Evolutionary conservation across 2,888 invertebrate species (phyloP).

Genomic region (Apocheima hispidaria): DNA sequence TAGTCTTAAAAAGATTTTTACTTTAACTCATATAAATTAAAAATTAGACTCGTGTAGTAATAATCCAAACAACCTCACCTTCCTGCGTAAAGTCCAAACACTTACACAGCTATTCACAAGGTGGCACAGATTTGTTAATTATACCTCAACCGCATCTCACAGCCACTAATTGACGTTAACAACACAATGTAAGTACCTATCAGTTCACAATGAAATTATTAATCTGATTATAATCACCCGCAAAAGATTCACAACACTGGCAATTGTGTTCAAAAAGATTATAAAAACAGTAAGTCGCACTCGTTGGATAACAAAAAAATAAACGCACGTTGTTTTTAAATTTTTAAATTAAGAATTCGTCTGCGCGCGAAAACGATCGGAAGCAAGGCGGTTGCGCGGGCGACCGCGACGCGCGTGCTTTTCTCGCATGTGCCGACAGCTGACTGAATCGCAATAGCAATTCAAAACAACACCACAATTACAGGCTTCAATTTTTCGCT

Average conservation of each 20-base stretch:
- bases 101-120: slow-evolving; percentile 55
- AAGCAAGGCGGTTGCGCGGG: slow-evolving; percentile 71
- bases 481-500: slow-evolving; percentile 76
- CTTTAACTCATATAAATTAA: too few relatives aligned
- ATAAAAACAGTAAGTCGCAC: slow-evolving; percentile 9
- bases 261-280: slow-evolving; percentile 22
- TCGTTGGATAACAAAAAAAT: slow-evolving; percentile 15
- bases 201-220: slow-evolving; percentile 48
- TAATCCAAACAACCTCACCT: slow-evolving; percentile 47
- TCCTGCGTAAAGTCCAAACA: slow-evolving; percentile 51
- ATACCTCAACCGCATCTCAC: slow-evolving; percentile 47
- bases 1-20: background rate
- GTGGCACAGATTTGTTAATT: slow-evolving; percentile 44
- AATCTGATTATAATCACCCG: slow-evolving; percentile 49
- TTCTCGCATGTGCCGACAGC: slow-evolving; percentile 80
- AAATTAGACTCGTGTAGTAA: too few relatives aligned
- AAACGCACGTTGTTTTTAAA: slow-evolving; percentile 7
- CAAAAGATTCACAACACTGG: slow-evolving; percentile 42
- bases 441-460: slow-evolving; percentile 84
- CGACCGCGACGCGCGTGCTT: slow-evolving; percentile 81
- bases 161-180: slow-evolving; percentile 54
- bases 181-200: slow-evolving; percentile 49
- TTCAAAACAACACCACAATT: slow-evolving; percentile 80
- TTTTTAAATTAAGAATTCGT: slow-evolving; percentile 37
- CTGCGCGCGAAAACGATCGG: slow-evolving; percentile 66